Percentiles rank a stretch among this genome's conserved stretches.
phyloP scores from a whole-genome alignment of 2,797 vertebrate species.

The Vireo griseus region DNA sequence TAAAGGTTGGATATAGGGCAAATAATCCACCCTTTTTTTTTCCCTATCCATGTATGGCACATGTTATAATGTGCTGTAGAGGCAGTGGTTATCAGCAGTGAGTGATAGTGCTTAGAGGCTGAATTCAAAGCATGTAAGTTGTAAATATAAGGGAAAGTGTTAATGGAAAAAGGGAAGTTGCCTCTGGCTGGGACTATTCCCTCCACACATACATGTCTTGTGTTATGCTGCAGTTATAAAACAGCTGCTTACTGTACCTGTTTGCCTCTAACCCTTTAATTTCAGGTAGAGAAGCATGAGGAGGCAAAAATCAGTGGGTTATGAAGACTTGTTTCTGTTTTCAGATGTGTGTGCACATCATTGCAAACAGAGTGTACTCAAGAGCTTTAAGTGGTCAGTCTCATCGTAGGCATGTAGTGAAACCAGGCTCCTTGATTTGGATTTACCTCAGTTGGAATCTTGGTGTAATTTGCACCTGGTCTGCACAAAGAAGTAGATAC shows the following conservation, averaged over 20 bases:
- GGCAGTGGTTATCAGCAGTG: not conserved
- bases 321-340: not conserved
- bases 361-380: not conserved
- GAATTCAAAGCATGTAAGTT: not conserved
- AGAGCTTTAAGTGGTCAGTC: not conserved
- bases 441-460: not conserved
- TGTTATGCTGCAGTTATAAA: not conserved
- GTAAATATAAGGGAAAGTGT: not conserved
- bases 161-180: not conserved
- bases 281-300: not conserved
- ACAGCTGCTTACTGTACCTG: not conserved
- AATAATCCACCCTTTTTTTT: not conserved
- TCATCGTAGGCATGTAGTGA: not conserved
- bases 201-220: accelerated
- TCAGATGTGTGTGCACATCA: not conserved
- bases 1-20: not conserved
- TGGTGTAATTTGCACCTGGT: not conserved
- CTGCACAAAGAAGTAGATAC: not conserved
- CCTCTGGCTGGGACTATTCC: not conserved
- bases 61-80: not conserved
- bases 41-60: accelerated
- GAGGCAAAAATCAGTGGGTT: not conserved
- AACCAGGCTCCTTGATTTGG: not conserved
- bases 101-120: not conserved
- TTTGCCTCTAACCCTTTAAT: not conserved